These are phyloP conservation scores for Hyles lineata DNA, from an alignment of 2,888 invertebrate species.

Conservation along the genomic window DNA sequence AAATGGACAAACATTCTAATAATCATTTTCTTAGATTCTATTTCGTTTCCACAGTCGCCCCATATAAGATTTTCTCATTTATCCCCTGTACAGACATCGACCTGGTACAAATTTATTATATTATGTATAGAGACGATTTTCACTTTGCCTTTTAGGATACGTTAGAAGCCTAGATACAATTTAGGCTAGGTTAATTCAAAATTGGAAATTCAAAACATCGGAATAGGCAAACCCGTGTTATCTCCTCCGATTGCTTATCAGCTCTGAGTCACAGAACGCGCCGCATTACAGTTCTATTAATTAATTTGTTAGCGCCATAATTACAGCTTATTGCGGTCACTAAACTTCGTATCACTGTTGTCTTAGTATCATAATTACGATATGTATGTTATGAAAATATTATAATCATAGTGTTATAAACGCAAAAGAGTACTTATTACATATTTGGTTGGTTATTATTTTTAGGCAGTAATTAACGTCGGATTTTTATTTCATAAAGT, in stretches of 20 bases:
- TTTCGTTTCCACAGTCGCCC: too few relatives aligned
- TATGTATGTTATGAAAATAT: background rate
- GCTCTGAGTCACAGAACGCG: background rate
- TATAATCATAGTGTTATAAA: background rate
- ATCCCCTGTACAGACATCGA: too few relatives aligned
- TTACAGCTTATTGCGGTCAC: slow-evolving; percentile 56
- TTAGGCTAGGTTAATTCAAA: background rate
- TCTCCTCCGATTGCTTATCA: slow-evolving; percentile 11
- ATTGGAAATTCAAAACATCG: background rate
- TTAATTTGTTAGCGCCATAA: slow-evolving; percentile 56
- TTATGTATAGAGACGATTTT: background rate
- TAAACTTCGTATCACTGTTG: slow-evolving; percentile 27
- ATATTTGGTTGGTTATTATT: too few relatives aligned
- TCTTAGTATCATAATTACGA: background rate
- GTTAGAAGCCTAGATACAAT: background rate
- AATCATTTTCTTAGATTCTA: too few relatives aligned
- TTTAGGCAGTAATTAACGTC: too few relatives aligned
- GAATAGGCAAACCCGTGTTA: slow-evolving; percentile 5
- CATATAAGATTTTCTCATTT: too few relatives aligned
- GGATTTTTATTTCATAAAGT: too few relatives aligned
- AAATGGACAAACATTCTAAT: too few relatives aligned
- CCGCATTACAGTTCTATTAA: slow-evolving; percentile 36
- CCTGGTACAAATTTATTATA: too few relatives aligned
- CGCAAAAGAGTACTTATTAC: background rate
- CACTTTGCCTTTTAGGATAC: background rate